Conservation (phyloP, 2,888 invertebrate genomes). For the Halocaridina rubra region DNA sequence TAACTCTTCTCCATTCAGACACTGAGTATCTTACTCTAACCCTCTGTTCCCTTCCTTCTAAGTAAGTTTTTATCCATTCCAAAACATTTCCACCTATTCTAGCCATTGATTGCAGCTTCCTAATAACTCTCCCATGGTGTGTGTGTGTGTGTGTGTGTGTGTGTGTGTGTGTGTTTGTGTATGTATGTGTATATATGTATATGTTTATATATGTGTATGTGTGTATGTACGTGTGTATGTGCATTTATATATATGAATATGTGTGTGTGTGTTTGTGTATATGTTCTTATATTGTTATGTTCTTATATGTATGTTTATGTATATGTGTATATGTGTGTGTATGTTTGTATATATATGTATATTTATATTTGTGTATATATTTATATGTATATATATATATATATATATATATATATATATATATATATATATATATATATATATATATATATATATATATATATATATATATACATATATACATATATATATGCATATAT, state of each 20-base stretch:
- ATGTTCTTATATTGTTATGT: neutral
- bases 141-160: neutral
- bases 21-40: too few relatives aligned
- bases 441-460: neutral
- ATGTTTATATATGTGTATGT: constrained; percentile 1
- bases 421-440: neutral
- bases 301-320: neutral
- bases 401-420: neutral
- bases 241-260: neutral
- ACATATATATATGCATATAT: neutral
- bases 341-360: neutral
- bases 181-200: neutral
- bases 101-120: too few relatives aligned
- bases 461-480: neutral
- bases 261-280: neutral
- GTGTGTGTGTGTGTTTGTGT: neutral
- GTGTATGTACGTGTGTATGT: constrained; percentile 8
- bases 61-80: too few relatives aligned
- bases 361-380: neutral
- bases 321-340: neutral
- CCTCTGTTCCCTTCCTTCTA: too few relatives aligned
- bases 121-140: too few relatives aligned
- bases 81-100: too few relatives aligned
- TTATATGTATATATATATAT: neutral
- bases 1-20: too few relatives aligned